Conservation (phyloP, 2,113 vertebrate species). For the Hylia prasina region DNA sequence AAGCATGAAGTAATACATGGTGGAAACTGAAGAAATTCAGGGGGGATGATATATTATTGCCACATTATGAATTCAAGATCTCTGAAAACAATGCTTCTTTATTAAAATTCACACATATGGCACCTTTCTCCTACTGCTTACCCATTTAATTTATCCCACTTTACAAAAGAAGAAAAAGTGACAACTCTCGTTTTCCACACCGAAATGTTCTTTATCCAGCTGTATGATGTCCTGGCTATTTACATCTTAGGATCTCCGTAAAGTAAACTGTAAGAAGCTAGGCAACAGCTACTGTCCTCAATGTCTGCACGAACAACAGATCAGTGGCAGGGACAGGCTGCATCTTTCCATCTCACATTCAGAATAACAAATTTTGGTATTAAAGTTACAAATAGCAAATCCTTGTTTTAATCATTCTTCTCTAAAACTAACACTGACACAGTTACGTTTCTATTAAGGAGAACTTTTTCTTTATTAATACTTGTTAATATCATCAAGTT, state of each 20-base stretch:
- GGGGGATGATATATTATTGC: neutral
- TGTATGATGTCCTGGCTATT: neutral
- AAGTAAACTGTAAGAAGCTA: neutral
- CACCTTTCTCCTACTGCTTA: neutral
- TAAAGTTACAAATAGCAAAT: neutral
- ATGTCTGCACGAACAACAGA: accelerated
- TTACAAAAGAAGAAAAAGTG: neutral
- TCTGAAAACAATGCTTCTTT: neutral
- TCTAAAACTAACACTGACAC: neutral
- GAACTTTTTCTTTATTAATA: neutral
- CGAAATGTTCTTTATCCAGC: neutral
- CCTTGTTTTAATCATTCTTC: neutral
- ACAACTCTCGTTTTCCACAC: neutral
- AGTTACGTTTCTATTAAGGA: neutral
- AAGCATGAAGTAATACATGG: neutral
- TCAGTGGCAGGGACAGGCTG: neutral
- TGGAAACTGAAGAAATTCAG: neutral
- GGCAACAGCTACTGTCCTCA: neutral
- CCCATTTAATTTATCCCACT: neutral
- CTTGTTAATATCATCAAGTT: neutral
- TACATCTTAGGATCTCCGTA: neutral
- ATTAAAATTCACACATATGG: neutral
- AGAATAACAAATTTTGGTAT: neutral
- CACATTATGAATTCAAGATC: neutral
- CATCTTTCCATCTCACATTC: neutral